These are phyloP conservation scores for Hippocampus barbouri DNA, from an alignment of 2,113 vertebrate genomes.

Conservation along the genomic window DNA sequence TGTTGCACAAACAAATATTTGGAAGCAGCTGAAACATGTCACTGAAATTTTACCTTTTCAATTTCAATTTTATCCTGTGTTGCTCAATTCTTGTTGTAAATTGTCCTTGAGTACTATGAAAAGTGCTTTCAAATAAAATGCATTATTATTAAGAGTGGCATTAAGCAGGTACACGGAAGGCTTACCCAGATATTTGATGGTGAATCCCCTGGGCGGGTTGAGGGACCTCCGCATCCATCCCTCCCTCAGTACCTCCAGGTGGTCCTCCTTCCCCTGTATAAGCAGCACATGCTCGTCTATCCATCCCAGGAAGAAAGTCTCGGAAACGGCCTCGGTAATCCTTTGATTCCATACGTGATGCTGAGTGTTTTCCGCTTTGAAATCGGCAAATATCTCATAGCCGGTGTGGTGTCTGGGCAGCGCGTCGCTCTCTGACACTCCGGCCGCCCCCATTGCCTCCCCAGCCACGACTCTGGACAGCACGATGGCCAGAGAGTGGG, in stretches of 20 bases:
- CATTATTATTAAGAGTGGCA: too few species aligned
- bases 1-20: neutral
- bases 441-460: slow-evolving; percentile 49
- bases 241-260: slow-evolving; percentile 89
- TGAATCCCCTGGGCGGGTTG: slow-evolving; percentile 87
- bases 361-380: slow-evolving; percentile 91
- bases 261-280: slow-evolving; percentile 92
- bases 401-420: slow-evolving; percentile 85
- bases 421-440: slow-evolving; percentile 71
- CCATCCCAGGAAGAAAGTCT: slow-evolving; percentile 95
- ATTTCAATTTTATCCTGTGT: too few species aligned
- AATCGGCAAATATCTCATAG: slow-evolving; percentile 95
- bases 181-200: slow-evolving; percentile 92
- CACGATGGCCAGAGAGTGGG: slow-evolving; percentile 91
- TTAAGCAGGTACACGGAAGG: neutral
- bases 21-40: neutral
- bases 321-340: slow-evolving; percentile 86
- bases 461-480: slow-evolving; percentile 71
- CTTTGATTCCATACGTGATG: slow-evolving; percentile 89
- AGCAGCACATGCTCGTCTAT: slow-evolving; percentile 95
- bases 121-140: too few species aligned
- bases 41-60: too few species aligned
- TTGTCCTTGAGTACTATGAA: too few species aligned
- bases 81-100: too few species aligned
- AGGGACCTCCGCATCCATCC: slow-evolving; percentile 90